Evolutionary conservation across 2,113 vertebrate genomes (phyloP).

Genomic region (Vulpes ferrilata): DNA sequence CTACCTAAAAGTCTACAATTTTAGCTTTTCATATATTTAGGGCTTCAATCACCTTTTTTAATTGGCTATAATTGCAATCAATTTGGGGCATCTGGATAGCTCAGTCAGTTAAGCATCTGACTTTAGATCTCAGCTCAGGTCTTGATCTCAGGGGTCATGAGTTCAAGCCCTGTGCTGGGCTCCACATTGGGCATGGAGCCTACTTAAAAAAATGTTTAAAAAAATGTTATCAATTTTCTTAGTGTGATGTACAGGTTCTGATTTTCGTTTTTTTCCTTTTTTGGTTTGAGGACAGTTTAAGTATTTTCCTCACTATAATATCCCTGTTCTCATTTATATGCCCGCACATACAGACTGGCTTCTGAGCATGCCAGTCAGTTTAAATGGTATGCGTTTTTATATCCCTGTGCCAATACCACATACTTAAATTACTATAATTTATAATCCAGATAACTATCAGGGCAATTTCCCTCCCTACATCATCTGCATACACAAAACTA

Average conservation of each 20-base stretch:
- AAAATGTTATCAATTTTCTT: not conserved
- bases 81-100: not conserved
- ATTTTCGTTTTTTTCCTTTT: conserved; percentile 21
- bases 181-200: not conserved
- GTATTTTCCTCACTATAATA: not conserved
- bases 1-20: not conserved
- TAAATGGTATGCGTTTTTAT: not conserved
- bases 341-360: not conserved
- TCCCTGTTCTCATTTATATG: not conserved
- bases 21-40: not conserved
- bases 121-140: not conserved
- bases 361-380: not conserved
- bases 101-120: not conserved
- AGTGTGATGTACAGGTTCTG: not conserved
- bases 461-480: not conserved
- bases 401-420: not conserved
- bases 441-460: not conserved
- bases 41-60: not conserved
- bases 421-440: not conserved
- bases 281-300: not conserved
- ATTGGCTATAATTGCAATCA: not conserved
- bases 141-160: not conserved
- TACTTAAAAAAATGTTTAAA: not conserved
- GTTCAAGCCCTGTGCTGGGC: not conserved
- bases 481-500: not conserved